Percentiles rank a stretch among this genome's conserved stretches.
phyloP scores from a whole-genome alignment of 1,140 invertebrate species.

The Camponotus vicinus region DNA sequence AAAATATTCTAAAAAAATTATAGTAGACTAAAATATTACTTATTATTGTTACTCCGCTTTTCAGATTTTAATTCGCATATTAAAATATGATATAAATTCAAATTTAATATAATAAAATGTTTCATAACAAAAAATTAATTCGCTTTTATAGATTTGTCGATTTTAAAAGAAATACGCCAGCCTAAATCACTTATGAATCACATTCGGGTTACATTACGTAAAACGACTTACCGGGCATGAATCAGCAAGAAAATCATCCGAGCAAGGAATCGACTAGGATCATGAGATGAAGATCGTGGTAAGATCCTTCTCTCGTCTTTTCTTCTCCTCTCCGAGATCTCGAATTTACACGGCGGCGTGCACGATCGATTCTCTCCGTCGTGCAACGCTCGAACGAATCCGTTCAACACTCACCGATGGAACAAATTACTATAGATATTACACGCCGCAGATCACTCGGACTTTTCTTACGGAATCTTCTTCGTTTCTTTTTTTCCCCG shows the following conservation, averaged over 20 bases:
- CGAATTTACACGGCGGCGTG: conserved; percentile 67
- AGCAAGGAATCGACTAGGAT: conserved; percentile 20
- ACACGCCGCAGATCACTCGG: conserved; percentile 35
- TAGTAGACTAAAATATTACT: not conserved
- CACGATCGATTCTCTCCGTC: conserved; percentile 69
- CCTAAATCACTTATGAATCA: not conserved
- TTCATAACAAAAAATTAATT: not conserved
- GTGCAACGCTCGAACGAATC: conserved; percentile 61
- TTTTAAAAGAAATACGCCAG: not conserved
- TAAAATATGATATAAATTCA: conserved; percentile 5
- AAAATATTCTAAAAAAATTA: not conserved
- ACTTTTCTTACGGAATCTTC: conserved; percentile 34
- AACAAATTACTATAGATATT: conserved; percentile 58
- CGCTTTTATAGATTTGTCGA: not conserved
- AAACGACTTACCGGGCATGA: conserved; percentile 14
- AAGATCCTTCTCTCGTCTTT: not conserved
- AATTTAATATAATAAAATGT: conserved; percentile 21
- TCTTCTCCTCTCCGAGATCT: conserved; percentile 63
- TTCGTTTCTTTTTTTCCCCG: conserved; percentile 30
- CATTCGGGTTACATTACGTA: not conserved
- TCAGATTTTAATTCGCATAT: not conserved
- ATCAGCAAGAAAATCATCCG: conserved; percentile 20
- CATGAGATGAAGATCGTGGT: not conserved
- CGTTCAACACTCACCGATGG: conserved; percentile 55
- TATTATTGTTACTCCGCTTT: not conserved